Base-by-base conservation (phyloP, 1,140 invertebrate genomes). In the Megalonaias nervosa region DNA sequence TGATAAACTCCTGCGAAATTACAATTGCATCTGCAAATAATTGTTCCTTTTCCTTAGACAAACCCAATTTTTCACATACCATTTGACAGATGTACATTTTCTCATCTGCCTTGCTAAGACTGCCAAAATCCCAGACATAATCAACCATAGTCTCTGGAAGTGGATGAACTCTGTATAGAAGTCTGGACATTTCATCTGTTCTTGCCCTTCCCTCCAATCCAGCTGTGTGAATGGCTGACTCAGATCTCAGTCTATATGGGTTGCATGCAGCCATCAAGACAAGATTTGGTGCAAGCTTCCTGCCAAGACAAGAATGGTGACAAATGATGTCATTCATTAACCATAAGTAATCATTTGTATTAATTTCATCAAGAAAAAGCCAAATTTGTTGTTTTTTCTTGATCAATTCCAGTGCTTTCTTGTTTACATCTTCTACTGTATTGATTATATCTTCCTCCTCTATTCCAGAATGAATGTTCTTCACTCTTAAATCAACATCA, bases 101-200 rank as follows among this genome's bases (percentile, higher is more conserved):
- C 79, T 89, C 88, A 9, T 84, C 81, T 2, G 74, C 48, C 16
- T 70, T 72, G 71, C 74, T 79, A 1, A 89, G 80, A 31, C 85
- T 82, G 57, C 88, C 88, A 82, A 88, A 89, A 75, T 89, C 88
- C 88, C 88, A 89, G 26, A 89, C 87, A 31, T 87, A 76, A 12
- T 84, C 81, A 13, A 88, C 55, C 80, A 89, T 78, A 65, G 85
- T 88, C 68, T 83, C 79, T 70, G 88, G 87, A 56, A 89, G 67
- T 16, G 88, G 82, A 69, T 85, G 83, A 11, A 89, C 88, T 55
- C 87, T 67, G 75, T 89, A 61, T 57, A 88, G 87, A n/a, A 89
- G 75, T 58, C 84, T 82, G 59, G 86, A 75, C 84, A 89, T 84
- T 31, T 86, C 58, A 62, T 48, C 55, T 66, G 38, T 65, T 77